Percentiles rank a stretch among this genome's conserved stretches.
Conservation (phyloP, 2,113 vertebrate species). For the Rana temporaria region DNA sequence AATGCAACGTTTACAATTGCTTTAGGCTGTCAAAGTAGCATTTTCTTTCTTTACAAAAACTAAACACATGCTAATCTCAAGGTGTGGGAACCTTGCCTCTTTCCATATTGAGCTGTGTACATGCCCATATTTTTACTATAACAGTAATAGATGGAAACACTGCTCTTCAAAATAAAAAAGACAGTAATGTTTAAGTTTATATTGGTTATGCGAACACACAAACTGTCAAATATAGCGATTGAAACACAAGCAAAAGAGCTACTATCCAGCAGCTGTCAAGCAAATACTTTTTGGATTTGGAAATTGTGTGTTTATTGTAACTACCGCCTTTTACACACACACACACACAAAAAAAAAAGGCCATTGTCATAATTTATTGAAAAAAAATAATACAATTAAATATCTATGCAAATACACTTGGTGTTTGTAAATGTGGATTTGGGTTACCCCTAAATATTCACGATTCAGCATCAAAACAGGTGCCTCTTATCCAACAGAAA, state of each 20-base stretch:
- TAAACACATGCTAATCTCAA: constrained; percentile 74
- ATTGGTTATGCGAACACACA: constrained; percentile 84
- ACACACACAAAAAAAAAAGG: constrained; percentile 61
- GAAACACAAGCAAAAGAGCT: constrained; percentile 73
- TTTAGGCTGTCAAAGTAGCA: constrained; percentile 68
- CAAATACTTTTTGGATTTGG: constrained; percentile 83
- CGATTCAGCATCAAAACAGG: too few species aligned
- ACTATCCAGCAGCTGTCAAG: constrained; percentile 87
- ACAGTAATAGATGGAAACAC: constrained; percentile 71
- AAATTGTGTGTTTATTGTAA: constrained; percentile 88
- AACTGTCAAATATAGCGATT: constrained; percentile 87
- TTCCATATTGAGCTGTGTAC: constrained; percentile 73
- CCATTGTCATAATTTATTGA: too few species aligned
- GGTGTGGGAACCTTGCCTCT: constrained; percentile 71
- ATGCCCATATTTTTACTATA: constrained; percentile 79
- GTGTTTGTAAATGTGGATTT: too few species aligned
- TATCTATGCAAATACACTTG: too few species aligned
- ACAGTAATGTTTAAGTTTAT: constrained; percentile 87
- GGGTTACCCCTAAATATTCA: too few species aligned
- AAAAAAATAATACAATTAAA: too few species aligned
- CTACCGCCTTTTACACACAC: too few species aligned
- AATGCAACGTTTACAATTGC: constrained; percentile 60
- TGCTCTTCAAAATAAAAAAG: constrained; percentile 75
- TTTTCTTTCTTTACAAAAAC: constrained; percentile 65
- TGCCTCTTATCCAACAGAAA: constrained; percentile 69